Evolutionary conservation across 2,797 vertebrate genomes (phyloP).

Genomic region (Pangasius krempfi): DNA sequence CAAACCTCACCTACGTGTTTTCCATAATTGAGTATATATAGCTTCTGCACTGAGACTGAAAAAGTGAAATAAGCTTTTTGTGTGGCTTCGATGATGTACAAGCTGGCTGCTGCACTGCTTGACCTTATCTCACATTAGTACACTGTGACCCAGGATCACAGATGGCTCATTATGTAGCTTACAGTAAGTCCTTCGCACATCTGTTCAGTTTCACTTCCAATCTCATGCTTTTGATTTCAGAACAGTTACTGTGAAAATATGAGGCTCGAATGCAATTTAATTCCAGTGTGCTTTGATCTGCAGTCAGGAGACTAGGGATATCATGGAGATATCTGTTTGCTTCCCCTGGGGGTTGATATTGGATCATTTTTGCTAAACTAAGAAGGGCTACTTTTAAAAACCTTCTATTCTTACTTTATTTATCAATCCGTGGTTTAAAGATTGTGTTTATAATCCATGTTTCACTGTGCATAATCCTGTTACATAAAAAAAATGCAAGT

Average conservation of each 20-base stretch:
- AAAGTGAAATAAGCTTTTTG: neutral
- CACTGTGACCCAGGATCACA: slow-evolving; percentile 21
- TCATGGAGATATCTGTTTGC: neutral
- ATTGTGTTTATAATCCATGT: neutral
- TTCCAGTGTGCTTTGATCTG: neutral
- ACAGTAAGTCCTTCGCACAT: slow-evolving; percentile 14
- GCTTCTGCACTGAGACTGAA: neutral
- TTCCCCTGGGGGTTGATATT: neutral
- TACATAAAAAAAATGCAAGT: neutral
- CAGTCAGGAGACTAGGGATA: neutral
- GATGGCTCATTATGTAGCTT: slow-evolving; percentile 7
- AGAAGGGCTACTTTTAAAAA: neutral
- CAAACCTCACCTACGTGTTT: neutral
- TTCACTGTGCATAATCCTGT: neutral
- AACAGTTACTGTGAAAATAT: slow-evolving; percentile 15
- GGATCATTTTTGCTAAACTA: neutral
- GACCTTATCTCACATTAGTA: slow-evolving; percentile 23
- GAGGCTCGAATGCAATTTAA: slow-evolving; percentile 2
- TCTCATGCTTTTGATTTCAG: slow-evolving; percentile 24
- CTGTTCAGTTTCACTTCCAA: slow-evolving; percentile 27
- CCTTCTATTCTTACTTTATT: neutral
- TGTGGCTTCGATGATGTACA: slow-evolving; percentile 2
- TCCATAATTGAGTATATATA: neutral
- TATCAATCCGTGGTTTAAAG: neutral
- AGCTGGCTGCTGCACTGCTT: slow-evolving; percentile 13